These are phyloP conservation scores for Hydropsyche betteni DNA, from an alignment of 2,888 invertebrate genomes.

Conservation along the genomic window DNA sequence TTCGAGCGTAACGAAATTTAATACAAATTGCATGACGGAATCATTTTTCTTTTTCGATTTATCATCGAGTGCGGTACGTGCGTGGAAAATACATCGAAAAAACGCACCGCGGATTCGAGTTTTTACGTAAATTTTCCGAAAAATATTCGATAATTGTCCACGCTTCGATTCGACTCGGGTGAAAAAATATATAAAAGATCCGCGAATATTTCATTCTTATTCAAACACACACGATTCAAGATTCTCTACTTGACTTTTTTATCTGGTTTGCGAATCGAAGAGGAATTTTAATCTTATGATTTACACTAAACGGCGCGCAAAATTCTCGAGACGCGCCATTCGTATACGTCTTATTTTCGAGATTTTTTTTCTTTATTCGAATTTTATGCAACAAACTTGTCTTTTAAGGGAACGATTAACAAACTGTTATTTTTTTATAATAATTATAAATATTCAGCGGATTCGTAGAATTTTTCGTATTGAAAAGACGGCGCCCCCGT, in stretches of 20 bases:
- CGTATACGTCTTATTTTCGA: neutral
- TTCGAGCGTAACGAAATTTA: conserved; percentile 41
- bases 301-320: neutral
- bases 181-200: too few relatives aligned
- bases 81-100: neutral
- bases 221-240: conserved; percentile 6
- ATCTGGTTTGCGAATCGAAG: conserved; percentile 6
- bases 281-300: conserved; percentile 24
- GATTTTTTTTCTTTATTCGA: too few relatives aligned
- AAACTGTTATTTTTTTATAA: too few relatives aligned
- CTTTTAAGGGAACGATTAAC: too few relatives aligned
- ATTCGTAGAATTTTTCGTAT: neutral
- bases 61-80: neutral
- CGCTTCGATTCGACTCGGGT: too few relatives aligned
- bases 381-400: too few relatives aligned
- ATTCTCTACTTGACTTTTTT: conserved; percentile 15
- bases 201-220: conserved; percentile 25
- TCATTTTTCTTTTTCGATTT: conserved; percentile 36
- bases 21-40: conserved; percentile 44
- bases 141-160: too few relatives aligned
- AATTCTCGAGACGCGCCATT: neutral
- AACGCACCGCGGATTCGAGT: too few relatives aligned
- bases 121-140: too few relatives aligned
- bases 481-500: neutral
- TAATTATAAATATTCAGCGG: too few relatives aligned